Evolutionary conservation across 2,113 vertebrate genomes (phyloP).

Genomic region (Rynchops niger): DNA sequence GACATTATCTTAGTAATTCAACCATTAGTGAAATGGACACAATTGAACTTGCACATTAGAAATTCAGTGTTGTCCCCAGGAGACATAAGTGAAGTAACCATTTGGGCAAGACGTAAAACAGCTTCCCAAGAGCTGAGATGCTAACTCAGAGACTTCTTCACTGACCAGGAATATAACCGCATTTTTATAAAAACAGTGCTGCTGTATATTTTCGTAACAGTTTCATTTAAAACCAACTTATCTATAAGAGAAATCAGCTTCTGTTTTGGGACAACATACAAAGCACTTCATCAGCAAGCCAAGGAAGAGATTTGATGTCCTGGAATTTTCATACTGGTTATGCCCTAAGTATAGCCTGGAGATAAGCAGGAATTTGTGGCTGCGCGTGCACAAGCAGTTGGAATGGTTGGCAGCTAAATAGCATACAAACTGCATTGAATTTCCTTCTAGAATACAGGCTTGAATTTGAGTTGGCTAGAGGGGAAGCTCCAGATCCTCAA

Average conservation of each 20-base stretch:
- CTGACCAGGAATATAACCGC: neutral
- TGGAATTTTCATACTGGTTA: neutral
- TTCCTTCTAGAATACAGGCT: neutral
- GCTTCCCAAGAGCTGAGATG: neutral
- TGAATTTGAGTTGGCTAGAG: neutral
- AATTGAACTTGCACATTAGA: neutral
- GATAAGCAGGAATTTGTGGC: neutral
- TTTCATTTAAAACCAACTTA: neutral
- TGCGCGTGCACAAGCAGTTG: neutral
- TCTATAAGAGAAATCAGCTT: neutral
- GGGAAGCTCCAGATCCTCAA: neutral
- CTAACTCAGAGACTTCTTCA: neutral
- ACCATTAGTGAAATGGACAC: neutral
- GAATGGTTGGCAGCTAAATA: neutral
- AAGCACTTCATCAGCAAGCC: neutral
- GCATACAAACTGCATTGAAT: neutral
- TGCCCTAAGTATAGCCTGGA: neutral
- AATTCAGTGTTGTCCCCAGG: neutral
- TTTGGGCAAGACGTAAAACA: neutral
- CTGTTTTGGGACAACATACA: neutral
- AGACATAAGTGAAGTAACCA: neutral
- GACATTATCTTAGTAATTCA: neutral
- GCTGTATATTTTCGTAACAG: neutral
- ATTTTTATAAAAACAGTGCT: neutral
- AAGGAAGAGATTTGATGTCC: slow-evolving; percentile 4